A percentile compares a stretch with the other conserved stretches of the same genome.
Evolutionary conservation across 1,140 invertebrate species (phyloP).

Genomic region (Bombus impatiens): DNA sequence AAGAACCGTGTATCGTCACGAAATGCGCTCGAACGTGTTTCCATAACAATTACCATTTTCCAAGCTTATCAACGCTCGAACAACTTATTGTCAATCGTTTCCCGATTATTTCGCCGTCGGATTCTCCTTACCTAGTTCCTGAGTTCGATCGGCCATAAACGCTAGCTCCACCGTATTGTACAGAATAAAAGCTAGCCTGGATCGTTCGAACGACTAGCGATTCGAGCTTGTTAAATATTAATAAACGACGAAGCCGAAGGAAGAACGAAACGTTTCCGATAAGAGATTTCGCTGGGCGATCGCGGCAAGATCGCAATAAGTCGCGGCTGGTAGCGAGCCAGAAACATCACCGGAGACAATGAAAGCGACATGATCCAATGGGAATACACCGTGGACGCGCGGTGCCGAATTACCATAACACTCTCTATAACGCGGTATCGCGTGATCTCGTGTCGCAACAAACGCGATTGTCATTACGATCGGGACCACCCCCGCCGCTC

Average conservation of each 20-base stretch:
- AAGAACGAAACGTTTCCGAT: neutral
- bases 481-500: neutral
- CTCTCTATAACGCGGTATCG: slow-evolving; percentile 47
- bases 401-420: slow-evolving; percentile 56
- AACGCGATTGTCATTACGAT: slow-evolving; percentile 39
- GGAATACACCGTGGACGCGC: neutral
- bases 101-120: neutral
- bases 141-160: neutral
- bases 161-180: neutral
- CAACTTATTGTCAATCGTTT: neutral
- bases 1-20: neutral
- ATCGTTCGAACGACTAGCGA: neutral
- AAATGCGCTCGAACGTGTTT: neutral
- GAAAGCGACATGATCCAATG: slow-evolving; percentile 39
- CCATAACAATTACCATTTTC: slow-evolving; percentile 24
- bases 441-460: slow-evolving; percentile 49
- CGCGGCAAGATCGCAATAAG: slow-evolving; percentile 15
- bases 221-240: slow-evolving; percentile 41
- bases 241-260: neutral
- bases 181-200: neutral
- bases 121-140: neutral
- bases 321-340: slow-evolving; percentile 19
- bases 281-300: slow-evolving; percentile 13
- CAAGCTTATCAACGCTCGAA: slow-evolving; percentile 14
- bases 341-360: slow-evolving; percentile 38